Evolutionary conservation across 2,113 vertebrate genomes (phyloP), one percentile per base, ranked within the genome.

Genomic region (Melanerpes aurifrons): DNA sequence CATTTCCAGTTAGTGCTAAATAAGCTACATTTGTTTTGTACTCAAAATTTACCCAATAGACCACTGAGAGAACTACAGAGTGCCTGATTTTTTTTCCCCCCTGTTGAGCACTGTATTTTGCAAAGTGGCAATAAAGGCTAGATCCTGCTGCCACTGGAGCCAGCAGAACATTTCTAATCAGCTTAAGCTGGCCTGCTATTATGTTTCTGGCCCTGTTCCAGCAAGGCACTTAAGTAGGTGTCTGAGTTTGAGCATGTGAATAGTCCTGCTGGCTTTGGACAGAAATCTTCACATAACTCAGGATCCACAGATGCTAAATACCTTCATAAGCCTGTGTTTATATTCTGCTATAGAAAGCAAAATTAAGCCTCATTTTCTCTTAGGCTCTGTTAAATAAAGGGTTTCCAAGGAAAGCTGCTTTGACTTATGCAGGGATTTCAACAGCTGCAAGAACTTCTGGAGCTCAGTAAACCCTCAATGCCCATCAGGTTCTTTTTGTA

Each of bases 181-280:
- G n/a, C 26, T 93, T 91, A 78, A 76, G 50, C 45, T 56, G 47
- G 35, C 67, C 80, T 40, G 22, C 80, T 80, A 28, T 95, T 89
- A 76, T 6, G 15, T 56, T 94, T 84, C 77, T 95, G 96, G 92
- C 87, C 47, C 40, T 43, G 57, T 17, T 84, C 93, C 96, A 95
- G 73, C 62, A 82, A 88, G 56, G 59, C 92, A 93, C 86, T 96
- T 88, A 86, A 62, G 92, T 83, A 89, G 82, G 86, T 96, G 82
- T 83, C 94, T 92, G 91, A 50, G 37, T 50, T 37, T 25, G 31
- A 78, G 56, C 62, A 47, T 26, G 24, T 20, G 31, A 86, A 50
- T 37, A 53, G 76, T 40, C 29, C 50, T 64, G 2, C 25, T 31
- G 57, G 62, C 77, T 73, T 78, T 90, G 76, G 43, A 26, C 56